These are phyloP conservation scores for Meteorus cinctellus DNA, from an alignment of 2,888 invertebrate genomes.

Conservation along the genomic window DNA sequence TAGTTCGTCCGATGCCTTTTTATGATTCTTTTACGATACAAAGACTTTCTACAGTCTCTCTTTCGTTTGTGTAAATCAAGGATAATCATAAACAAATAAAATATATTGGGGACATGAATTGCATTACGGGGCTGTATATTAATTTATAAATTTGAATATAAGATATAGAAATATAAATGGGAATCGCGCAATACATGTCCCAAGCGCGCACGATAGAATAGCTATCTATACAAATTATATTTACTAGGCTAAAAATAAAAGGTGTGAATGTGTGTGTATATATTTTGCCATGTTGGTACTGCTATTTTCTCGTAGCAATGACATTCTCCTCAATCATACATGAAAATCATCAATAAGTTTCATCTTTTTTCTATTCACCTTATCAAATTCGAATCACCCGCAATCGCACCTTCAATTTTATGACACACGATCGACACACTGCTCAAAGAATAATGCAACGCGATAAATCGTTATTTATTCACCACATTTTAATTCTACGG, in stretches of 20 bases:
- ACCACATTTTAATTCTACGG: not conserved
- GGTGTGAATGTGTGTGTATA: conserved; percentile 55
- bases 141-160: conserved; percentile 9
- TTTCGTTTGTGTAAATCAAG: not conserved
- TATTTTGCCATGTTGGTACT: conserved; percentile 40
- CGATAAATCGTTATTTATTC: conserved; percentile 29
- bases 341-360: conserved; percentile 28
- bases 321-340: conserved; percentile 49
- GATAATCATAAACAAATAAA: not conserved
- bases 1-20: not conserved
- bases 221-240: conserved; percentile 63
- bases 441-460: conserved; percentile 54
- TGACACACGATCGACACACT: conserved; percentile 51
- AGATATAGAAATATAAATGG: conserved; percentile 32
- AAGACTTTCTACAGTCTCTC: not conserved
- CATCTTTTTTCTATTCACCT: conserved; percentile 51
- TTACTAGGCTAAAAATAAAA: conserved; percentile 62
- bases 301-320: conserved; percentile 22
- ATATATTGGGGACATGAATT: not conserved
- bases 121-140: conserved; percentile 15
- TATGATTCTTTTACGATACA: not conserved
- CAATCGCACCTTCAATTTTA: conserved; percentile 54
- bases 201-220: conserved; percentile 42
- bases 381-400: conserved; percentile 58
- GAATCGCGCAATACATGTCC: conserved; percentile 12